Conservation (phyloP, 2,888 invertebrate genomes). For the Microctonus brassicae region DNA sequence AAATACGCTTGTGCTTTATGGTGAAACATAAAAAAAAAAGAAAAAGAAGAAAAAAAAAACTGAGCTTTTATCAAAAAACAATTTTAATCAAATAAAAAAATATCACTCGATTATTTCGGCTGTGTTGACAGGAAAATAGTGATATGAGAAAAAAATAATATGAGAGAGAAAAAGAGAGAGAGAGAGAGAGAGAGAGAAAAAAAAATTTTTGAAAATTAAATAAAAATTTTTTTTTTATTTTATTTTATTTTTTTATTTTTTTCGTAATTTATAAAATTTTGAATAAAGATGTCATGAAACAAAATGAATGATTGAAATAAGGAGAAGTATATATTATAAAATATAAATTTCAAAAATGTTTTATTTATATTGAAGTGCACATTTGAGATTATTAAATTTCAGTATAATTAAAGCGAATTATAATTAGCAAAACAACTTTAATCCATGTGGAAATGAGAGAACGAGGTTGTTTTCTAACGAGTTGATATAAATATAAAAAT, state of each 20-base stretch:
- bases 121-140: slow-evolving; percentile 2
- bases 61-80: slow-evolving; percentile 14
- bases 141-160: no score
- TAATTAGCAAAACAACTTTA: slow-evolving; percentile 11
- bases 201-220: no score
- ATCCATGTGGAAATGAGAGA: not conserved
- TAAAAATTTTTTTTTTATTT: no score
- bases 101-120: not conserved
- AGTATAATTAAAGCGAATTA: not conserved
- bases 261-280: no score
- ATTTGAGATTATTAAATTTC: slow-evolving; percentile 5
- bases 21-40: not conserved
- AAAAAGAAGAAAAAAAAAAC: not conserved
- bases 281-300: not conserved
- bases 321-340: no score
- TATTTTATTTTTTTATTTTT: no score
- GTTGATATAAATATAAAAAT: slow-evolving; percentile 1
- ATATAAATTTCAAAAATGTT: not conserved
- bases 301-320: not conserved
- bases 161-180: no score
- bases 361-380: slow-evolving; percentile 1
- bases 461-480: not conserved
- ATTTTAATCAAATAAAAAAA: slow-evolving; percentile 1
- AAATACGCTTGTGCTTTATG: not conserved
- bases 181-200: no score